These are phyloP conservation scores for Babylonia areolata DNA, from an alignment of 1,140 invertebrate species.

Conservation along the genomic window DNA sequence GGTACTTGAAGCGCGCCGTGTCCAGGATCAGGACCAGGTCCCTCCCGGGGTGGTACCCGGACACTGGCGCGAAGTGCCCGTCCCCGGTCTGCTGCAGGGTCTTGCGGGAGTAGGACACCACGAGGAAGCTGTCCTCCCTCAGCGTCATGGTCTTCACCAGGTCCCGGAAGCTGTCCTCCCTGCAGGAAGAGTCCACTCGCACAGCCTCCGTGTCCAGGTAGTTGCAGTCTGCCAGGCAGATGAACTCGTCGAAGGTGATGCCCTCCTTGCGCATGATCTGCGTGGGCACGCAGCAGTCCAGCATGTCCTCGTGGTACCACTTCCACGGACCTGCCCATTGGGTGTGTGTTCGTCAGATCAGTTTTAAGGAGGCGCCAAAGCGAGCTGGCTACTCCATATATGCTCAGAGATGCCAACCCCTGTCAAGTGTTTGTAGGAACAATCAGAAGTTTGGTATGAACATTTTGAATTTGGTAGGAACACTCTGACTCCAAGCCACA, in stretches of 20 bases:
- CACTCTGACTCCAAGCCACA: too few species aligned
- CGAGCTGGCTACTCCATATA: too few species aligned
- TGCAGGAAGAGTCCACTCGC: conserved; percentile 22
- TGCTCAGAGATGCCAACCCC: too few species aligned
- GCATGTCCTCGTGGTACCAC: conserved; percentile 76
- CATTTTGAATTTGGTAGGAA: too few species aligned
- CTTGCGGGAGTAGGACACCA: conserved; percentile 70
- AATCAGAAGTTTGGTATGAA: too few species aligned
- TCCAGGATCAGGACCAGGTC: conserved; percentile 74
- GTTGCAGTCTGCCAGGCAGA: conserved; percentile 70
- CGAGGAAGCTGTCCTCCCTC: conserved; percentile 63
- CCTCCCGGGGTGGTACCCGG: conserved; percentile 69
- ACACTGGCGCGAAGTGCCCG: conserved; percentile 74
- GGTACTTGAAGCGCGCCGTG: conserved; percentile 76
- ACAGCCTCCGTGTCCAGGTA: conserved; percentile 46
- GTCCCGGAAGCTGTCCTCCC: conserved; percentile 53
- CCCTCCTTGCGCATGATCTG: conserved; percentile 60
- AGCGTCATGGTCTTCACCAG: conserved; percentile 51
- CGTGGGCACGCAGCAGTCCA: conserved; percentile 73
- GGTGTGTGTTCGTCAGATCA: too few species aligned
- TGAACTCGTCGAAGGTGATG: conserved; percentile 70
- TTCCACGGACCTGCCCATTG: conserved; percentile 69
- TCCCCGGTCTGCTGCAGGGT: conserved; percentile 71
- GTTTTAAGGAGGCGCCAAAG: too few species aligned
- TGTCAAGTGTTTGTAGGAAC: too few species aligned